Evolutionary conservation across 2,797 vertebrate species (phyloP), one percentile per base, ranked within the genome.

Genomic region (Amblyopsis hoosieri): DNA sequence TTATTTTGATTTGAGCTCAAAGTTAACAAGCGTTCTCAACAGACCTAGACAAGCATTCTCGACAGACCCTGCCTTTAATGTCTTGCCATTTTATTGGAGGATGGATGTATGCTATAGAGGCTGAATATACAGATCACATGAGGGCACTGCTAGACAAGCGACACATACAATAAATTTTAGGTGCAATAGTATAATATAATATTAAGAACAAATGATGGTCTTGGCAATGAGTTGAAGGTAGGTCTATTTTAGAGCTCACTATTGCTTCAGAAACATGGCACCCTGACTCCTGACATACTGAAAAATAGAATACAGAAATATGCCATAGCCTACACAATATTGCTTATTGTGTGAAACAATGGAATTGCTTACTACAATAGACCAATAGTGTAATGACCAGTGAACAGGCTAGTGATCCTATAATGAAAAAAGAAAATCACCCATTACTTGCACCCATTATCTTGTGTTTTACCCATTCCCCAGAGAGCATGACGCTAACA

Each of bases 81-180:
- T 17, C 47, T 13, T 65, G 48, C 17, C 7, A 23, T 62, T 56
- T 69, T 3, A 60, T 8, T 62, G 45, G 13, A 58, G 31, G 12
- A 37, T 48, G 14, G 15, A 37, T 0, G 17, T 23, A 64, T 23
- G 8, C 3, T 31, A 64, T 49, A 69, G 66, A 63, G 76, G 51
- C 72, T 65, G 8, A 49, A 52, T n/a, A 51, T 58, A 61, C 8
- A 47, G 1, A 63, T 83, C 90, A 89, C 83, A 81, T 15, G 91
- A 58, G 84, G 89, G 85, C 85, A 85, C 67, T 85, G 67, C 58
- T 55, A 49, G 33, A 55, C 74, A 69, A 59, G 53, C 48, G 14
- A 62, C 17, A 47, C 9, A 6, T 19, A 4, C 46, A n/a, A n/a
- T 54, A 7, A 17, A 47, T 12, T 19, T 13, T 15, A 60, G 45